phyloP scores from a whole-genome alignment of 2,888 invertebrate genomes.

The Brenthis ino region DNA sequence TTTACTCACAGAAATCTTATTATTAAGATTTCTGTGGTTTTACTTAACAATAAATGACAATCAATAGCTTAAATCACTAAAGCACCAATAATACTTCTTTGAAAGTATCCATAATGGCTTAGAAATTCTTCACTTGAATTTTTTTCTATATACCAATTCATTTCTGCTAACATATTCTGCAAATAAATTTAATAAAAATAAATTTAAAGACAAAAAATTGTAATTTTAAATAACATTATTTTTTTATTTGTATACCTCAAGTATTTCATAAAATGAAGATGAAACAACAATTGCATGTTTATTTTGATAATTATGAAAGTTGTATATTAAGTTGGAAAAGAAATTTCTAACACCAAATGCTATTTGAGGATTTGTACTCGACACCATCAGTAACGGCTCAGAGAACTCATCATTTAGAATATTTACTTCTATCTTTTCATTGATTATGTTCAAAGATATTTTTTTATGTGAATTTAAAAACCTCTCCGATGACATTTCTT shows the following conservation, averaged over 20 bases:
- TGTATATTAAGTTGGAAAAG: conserved; percentile 56
- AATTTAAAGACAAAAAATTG: conserved; percentile 24
- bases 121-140: conserved; percentile 45
- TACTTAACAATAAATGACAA: not conserved
- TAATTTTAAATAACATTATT: too few species aligned
- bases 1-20: too few species aligned
- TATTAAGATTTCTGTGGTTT: too few species aligned
- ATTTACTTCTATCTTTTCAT: conserved; percentile 51
- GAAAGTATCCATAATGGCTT: conserved; percentile 53
- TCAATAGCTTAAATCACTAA: conserved; percentile 13
- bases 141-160: conserved; percentile 17
- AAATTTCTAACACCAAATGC: conserved; percentile 59
- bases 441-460: conserved; percentile 50
- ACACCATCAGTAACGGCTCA: conserved; percentile 52
- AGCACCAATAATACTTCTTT: conserved; percentile 49
- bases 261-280: conserved; percentile 34
- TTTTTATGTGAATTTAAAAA: conserved; percentile 55
- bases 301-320: conserved; percentile 43
- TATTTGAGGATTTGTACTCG: conserved; percentile 50
- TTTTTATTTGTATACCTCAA: conserved; percentile 51
- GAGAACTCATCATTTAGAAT: conserved; percentile 59
- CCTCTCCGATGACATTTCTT: conserved; percentile 52
- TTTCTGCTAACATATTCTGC: conserved; percentile 8
- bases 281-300: conserved; percentile 51
- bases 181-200: conserved; percentile 1